phyloP scores from a whole-genome alignment of 2,113 vertebrate species.

The Daphoenositta chrysoptera region DNA sequence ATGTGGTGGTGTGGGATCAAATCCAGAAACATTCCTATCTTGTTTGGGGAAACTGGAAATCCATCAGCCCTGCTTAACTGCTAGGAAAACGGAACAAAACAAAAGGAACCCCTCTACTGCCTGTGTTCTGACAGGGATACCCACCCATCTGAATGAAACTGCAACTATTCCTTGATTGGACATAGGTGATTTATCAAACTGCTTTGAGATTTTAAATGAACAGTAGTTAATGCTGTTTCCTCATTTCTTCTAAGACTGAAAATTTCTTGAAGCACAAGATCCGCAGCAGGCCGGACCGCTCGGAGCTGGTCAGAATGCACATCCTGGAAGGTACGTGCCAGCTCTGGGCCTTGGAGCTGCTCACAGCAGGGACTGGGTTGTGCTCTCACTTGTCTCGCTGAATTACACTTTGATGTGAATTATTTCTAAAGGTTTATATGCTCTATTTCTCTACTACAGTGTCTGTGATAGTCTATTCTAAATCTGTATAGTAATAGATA shows the following conservation, averaged over 20 bases:
- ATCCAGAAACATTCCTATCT: background rate
- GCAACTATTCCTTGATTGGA: background rate
- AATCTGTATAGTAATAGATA: background rate
- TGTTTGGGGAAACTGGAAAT: background rate
- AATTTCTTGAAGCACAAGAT: conserved; percentile 99
- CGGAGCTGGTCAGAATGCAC: conserved; percentile 98
- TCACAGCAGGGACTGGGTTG: background rate
- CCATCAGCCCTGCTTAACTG: background rate
- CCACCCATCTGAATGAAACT: background rate
- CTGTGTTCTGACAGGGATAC: background rate
- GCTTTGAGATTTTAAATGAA: background rate
- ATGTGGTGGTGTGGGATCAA: background rate
- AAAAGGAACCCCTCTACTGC: background rate
- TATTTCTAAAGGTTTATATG: background rate
- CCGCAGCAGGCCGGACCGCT: conserved; percentile 91
- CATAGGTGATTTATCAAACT: background rate
- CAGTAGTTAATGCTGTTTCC: background rate
- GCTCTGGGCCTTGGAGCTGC: background rate
- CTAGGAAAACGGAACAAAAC: background rate
- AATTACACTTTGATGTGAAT: background rate
- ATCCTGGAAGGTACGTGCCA: conserved; percentile 89
- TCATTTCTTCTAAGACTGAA: conserved; percentile 81
- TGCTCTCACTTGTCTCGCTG: background rate
- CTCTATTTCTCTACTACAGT: background rate
- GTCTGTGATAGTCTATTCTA: background rate